Conservation (phyloP, 1,140 invertebrate genomes). For the Drosophila cardini region DNA sequence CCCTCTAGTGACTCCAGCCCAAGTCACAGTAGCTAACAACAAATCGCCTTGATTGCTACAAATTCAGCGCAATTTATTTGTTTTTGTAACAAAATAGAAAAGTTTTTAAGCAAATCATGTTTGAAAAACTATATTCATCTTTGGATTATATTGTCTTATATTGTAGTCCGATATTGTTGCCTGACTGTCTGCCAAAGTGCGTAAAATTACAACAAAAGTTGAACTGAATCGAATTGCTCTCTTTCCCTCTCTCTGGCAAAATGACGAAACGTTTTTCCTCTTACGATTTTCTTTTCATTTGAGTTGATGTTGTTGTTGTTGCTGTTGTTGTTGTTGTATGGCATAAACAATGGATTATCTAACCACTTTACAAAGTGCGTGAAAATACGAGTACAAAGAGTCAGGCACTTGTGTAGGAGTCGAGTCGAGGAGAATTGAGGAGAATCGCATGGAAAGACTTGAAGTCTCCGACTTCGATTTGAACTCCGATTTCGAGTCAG, state of each 20-base stretch:
- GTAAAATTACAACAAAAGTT: slow-evolving; percentile 51
- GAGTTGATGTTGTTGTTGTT: slow-evolving; percentile 14
- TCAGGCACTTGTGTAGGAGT: slow-evolving; percentile 45
- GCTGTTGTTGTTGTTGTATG: slow-evolving; percentile 24
- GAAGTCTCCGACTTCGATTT: neutral
- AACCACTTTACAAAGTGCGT: slow-evolving; percentile 78
- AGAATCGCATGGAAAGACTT: slow-evolving; percentile 55
- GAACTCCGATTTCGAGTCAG: slow-evolving; percentile 39
- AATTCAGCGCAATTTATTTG: slow-evolving; percentile 42
- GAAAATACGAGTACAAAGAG: slow-evolving; percentile 52
- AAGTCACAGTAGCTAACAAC: slow-evolving; percentile 28
- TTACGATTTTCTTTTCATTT: slow-evolving; percentile 8
- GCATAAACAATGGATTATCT: slow-evolving; percentile 82
- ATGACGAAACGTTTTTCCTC: slow-evolving; percentile 76
- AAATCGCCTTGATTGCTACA: slow-evolving; percentile 4
- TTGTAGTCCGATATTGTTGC: slow-evolving; percentile 23
- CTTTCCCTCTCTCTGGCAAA: too few relatives aligned
- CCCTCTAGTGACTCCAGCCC: too few relatives aligned
- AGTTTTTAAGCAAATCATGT: slow-evolving; percentile 43
- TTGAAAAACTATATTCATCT: neutral
- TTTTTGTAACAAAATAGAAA: slow-evolving; percentile 2
- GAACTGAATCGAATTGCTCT: slow-evolving; percentile 62
- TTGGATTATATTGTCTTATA: slow-evolving; percentile 5
- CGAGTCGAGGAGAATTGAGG: slow-evolving; percentile 23
- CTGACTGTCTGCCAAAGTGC: slow-evolving; percentile 61